Evolutionary conservation across 2,888 invertebrate species (phyloP).

Genomic region (Lochmaea crataegi): DNA sequence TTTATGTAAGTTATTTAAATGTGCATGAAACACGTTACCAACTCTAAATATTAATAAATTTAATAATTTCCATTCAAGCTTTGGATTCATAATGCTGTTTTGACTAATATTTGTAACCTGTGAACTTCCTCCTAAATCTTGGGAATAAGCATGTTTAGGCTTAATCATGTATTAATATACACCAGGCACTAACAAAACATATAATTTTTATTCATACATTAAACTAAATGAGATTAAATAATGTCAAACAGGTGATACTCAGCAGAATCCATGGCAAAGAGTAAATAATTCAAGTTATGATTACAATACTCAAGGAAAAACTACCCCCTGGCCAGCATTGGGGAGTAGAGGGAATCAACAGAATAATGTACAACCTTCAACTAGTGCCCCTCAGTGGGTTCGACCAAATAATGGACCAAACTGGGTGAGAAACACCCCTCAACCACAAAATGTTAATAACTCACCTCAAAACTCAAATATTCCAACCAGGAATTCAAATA

Average conservation of each 20-base stretch:
- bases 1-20: slow-evolving; percentile 48
- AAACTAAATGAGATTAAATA: slow-evolving; percentile 1
- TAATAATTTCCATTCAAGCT: neutral
- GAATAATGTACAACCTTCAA: slow-evolving; percentile 26
- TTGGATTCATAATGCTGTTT: neutral
- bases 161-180: neutral
- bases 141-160: neutral
- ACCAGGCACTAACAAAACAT: slow-evolving; percentile 3
- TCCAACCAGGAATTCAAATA: slow-evolving; percentile 1
- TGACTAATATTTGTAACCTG: neutral
- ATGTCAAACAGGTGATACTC: slow-evolving; percentile 27
- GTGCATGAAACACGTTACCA: neutral
- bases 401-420: slow-evolving; percentile 40
- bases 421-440: slow-evolving; percentile 41
- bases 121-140: neutral
- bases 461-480: slow-evolving; percentile 6
- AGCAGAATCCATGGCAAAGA: slow-evolving; percentile 33
- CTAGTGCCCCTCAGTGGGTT: slow-evolving; percentile 36
- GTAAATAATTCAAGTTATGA: slow-evolving; percentile 22
- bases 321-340: slow-evolving; percentile 56
- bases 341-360: slow-evolving; percentile 43
- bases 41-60: neutral
- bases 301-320: slow-evolving; percentile 32
- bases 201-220: slow-evolving; percentile 1
- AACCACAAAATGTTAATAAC: slow-evolving; percentile 14